These are phyloP conservation scores for Brachyopa scutellaris DNA, from an alignment of 2,888 invertebrate species.

Conservation along the genomic window DNA sequence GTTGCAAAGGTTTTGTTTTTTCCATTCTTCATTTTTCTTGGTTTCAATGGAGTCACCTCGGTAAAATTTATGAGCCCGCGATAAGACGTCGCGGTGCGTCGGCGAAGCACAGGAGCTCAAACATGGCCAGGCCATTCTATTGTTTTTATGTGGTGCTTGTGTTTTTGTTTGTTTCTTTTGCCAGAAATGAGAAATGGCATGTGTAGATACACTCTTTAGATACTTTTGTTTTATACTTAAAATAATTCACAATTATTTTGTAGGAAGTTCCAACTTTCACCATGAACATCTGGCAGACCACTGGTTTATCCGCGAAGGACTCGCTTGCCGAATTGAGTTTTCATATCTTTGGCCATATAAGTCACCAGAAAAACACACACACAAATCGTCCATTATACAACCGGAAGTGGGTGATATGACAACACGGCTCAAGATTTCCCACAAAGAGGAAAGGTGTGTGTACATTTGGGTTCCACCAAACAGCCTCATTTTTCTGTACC, in stretches of 20 bases:
- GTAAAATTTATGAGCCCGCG: slow-evolving; percentile 63
- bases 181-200: slow-evolving; percentile 61
- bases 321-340: slow-evolving; percentile 46
- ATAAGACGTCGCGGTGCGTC: slow-evolving; percentile 52
- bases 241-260: slow-evolving; percentile 71
- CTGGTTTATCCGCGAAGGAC: slow-evolving; percentile 11
- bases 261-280: slow-evolving; percentile 66
- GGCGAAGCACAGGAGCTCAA: slow-evolving; percentile 69
- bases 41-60: slow-evolving; percentile 42
- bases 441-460: slow-evolving; percentile 15
- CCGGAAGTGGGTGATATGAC: slow-evolving; percentile 63
- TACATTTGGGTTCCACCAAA: no score
- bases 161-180: background rate
- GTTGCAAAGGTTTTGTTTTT: slow-evolving; percentile 65
- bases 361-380: background rate
- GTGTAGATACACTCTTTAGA: slow-evolving; percentile 29
- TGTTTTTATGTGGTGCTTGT: slow-evolving; percentile 43
- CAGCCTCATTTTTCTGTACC: slow-evolving; percentile 10
- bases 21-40: background rate
- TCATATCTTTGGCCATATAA: slow-evolving; percentile 29
- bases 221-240: slow-evolving; percentile 57
- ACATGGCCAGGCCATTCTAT: slow-evolving; percentile 67
- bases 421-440: slow-evolving; percentile 37
- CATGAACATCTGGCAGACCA: background rate
- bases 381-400: slow-evolving; percentile 5